A percentile compares a stretch with the other conserved stretches of the same genome.
phyloP scores from a whole-genome alignment of 2,113 vertebrate species.

The Pungitius pungitius region DNA sequence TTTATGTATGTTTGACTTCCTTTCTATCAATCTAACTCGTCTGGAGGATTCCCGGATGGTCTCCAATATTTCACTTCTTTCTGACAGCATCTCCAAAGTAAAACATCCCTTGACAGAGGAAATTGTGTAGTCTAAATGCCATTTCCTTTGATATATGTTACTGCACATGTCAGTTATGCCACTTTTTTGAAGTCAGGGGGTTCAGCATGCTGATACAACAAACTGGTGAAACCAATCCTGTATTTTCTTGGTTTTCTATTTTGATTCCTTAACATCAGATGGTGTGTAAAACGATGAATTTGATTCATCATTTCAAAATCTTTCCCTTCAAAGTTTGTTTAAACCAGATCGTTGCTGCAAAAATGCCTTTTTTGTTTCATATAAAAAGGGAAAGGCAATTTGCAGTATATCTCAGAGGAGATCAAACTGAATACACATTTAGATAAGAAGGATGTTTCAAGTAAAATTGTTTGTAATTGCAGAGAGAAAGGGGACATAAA shows the following conservation, averaged over 20 bases:
- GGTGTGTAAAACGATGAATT: neutral
- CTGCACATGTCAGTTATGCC: constrained; percentile 47
- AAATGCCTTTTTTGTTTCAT: neutral
- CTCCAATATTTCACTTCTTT: constrained; percentile 19
- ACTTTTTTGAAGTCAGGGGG: neutral
- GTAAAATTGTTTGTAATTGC: constrained; percentile 26
- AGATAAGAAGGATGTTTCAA: neutral
- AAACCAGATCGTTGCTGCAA: neutral
- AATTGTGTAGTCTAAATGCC: constrained; percentile 14
- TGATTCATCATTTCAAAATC: neutral
- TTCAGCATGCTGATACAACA: neutral
- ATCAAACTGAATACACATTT: constrained; percentile 18
- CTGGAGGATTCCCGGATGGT: constrained; percentile 12
- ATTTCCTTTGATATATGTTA: constrained; percentile 36
- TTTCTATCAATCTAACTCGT: constrained; percentile 4
- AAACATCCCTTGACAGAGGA: constrained; percentile 26
- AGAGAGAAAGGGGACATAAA: constrained; percentile 53
- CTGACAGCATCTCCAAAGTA: constrained; percentile 26
- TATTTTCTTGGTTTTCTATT: neutral
- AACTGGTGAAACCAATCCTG: neutral
- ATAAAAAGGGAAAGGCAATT: neutral
- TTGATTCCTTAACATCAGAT: neutral
- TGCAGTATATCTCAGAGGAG: neutral
- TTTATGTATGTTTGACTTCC: constrained; percentile 13
- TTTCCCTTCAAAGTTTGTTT: neutral